Evolutionary conservation across 2,888 invertebrate species (phyloP), one percentile per base, ranked within the genome.

Genomic region (Habroteleia sp.): DNA sequence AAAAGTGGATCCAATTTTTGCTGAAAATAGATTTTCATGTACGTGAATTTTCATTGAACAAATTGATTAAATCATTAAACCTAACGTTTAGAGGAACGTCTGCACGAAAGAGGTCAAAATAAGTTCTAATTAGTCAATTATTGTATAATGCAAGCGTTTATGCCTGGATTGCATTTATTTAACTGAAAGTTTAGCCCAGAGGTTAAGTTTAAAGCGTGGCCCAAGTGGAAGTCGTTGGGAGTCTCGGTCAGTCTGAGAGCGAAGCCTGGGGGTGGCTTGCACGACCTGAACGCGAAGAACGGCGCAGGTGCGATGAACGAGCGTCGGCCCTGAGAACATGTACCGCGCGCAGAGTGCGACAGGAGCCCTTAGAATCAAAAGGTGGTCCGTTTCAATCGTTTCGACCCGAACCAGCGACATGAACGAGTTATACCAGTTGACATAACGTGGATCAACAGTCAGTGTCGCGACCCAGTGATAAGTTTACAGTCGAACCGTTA

Each of bases 341-440:
- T 72, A 68, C 76, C 62, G 66, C 73, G 69, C 75, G 77, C 79
- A 83, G 80, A 83, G 78, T 79, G 80, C 80, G 82, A 79, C 77
- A 81, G 83, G 78, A 80, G 76, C 80, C 80, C 77, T 80, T 75
- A 78, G 78, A 81, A 82, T 81, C 80, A 79, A 81, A 79, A 83
- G 80, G 79, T 80, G 74, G 33, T 54, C 52, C 42, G 27, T 66
- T 44, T 31, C 63, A 25, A 50, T 33, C 63, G 52, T 39, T 31
- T 27, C 29, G n/a, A n/a, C n/a, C n/a, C n/a, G n/a, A 13, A 41
- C 23, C 33, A 29, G 42, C 27, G 16, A 7, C 11, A 54, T 56
- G 46, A 39, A 29, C 27, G 44, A 52, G 44, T 73, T 52, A 58
- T 31, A 29, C 46, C 39, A 52, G 54, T 66, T 52, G 25, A 13